Evolutionary conservation across 2,888 invertebrate genomes (phyloP).

Genomic region (Drosophila sordidula): DNA sequence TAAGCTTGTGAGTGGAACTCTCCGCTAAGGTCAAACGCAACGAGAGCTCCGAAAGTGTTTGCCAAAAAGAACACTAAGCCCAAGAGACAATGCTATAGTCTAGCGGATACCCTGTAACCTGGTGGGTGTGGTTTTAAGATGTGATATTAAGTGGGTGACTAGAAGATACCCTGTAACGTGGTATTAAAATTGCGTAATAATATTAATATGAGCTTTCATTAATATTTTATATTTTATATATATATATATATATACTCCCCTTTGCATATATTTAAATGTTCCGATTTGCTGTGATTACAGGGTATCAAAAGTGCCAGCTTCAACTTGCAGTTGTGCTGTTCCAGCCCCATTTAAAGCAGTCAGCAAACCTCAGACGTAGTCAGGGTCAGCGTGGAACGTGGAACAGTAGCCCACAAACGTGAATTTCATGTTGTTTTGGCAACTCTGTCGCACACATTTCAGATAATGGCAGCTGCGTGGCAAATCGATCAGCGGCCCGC

Average conservation of each 20-base stretch:
- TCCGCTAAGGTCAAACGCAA: conserved; percentile 53
- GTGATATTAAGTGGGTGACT: too few species aligned
- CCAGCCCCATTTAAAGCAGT: conserved; percentile 15
- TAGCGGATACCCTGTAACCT: neutral
- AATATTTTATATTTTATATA: too few species aligned
- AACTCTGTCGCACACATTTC: conserved; percentile 17
- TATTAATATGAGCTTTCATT: too few species aligned
- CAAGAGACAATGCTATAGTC: conserved; percentile 2
- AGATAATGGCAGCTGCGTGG: neutral
- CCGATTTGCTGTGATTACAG: neutral
- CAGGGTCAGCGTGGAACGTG: conserved; percentile 35
- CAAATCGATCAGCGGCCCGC: conserved; percentile 28
- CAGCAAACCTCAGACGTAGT: conserved; percentile 31
- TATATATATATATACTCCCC: too few species aligned
- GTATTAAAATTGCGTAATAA: too few species aligned
- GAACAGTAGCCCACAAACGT: conserved; percentile 56
- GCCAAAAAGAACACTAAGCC: conserved; percentile 43
- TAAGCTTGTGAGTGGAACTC: conserved; percentile 16
- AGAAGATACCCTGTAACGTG: too few species aligned
- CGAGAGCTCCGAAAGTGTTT: conserved; percentile 26
- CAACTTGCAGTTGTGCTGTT: conserved; percentile 20
- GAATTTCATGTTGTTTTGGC: conserved; percentile 19
- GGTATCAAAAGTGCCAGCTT: conserved; percentile 5
- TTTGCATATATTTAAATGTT: too few species aligned
- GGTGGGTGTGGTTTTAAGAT: too few species aligned